Conservation (phyloP, 2,797 vertebrate species). For the Coccyzus lansbergi region DNA sequence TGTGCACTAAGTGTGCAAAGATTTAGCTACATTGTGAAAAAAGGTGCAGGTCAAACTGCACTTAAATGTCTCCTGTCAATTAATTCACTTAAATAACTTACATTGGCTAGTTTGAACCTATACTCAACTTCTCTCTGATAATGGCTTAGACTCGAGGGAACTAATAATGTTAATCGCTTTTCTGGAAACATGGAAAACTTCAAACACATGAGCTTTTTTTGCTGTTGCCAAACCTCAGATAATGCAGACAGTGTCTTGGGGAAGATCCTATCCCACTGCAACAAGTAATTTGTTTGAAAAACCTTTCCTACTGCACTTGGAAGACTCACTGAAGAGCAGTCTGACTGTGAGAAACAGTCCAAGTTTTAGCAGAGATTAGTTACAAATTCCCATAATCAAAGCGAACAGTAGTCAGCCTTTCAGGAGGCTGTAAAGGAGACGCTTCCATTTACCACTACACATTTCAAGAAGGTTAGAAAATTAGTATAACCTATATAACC, state of each 20-base stretch:
- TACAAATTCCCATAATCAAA: background rate
- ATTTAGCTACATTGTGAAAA: background rate
- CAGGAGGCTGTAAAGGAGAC: background rate
- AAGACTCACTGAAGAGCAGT: background rate
- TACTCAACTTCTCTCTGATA: background rate
- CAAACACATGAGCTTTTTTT: background rate
- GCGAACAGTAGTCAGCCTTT: background rate
- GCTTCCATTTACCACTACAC: constrained; percentile 3
- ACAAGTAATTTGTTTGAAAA: background rate
- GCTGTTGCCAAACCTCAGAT: background rate
- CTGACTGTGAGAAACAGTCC: background rate
- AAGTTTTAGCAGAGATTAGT: background rate
- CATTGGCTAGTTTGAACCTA: background rate
- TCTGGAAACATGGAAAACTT: background rate
- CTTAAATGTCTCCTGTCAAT: background rate
- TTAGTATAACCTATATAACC: constrained; percentile 4
- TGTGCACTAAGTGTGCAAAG: background rate
- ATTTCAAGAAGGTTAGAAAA: constrained; percentile 32
- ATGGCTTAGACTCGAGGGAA: background rate
- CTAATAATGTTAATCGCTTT: background rate
- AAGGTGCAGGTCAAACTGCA: background rate
- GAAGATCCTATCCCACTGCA: background rate
- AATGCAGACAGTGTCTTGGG: background rate
- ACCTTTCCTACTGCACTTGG: background rate
- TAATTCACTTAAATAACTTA: background rate